Base-by-base conservation (phyloP, 2,888 invertebrate genomes). In the Rotaria sp. region DNA sequence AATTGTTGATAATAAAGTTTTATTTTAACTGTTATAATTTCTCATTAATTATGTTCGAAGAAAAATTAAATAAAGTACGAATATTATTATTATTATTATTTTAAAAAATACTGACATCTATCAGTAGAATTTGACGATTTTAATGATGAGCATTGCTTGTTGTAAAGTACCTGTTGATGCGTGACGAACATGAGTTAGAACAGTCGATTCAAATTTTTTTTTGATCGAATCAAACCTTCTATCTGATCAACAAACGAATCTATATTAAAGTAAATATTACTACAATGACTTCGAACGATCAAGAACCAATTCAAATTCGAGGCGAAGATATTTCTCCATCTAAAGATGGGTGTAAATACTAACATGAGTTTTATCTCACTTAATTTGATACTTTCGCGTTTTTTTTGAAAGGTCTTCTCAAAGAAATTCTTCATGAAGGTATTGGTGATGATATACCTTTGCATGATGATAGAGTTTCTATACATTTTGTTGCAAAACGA, bases 401-500 rank as follows among this genome's bases (percentile, higher is more conserved):
- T 10, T 67, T 10, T 59, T 59, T 4, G 21, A 67, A 15, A 67
- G 95, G 86, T 52, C 67, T 87, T 55, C 59, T 87, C 5, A 88
- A 88, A 86, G 59, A 87, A 45, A 89, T 90, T 85, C 86, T 89
- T 85, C 93, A 93, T 88, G 94, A 94, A 89, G 97, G 96, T 30
- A 91, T 92, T 87, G 95, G 95, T 2, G 92, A 93, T 30, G 89
- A 94, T 87, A 93, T 92, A 52, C 95, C 96, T 0, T 91, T 92
- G 26, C 90, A 92, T 85, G 96, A 96, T 1, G 94, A 94, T 90
- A 94, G 92, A 89, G 94, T 93, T 0, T 93, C 91, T 8, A 94
- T 96, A 0, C 96, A 98, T 91, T 98, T 98, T 90, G 95, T 94
- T 3, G 97, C 97, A 52, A 95, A 94, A 3, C 92, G 97, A 50